These are phyloP conservation scores for Phenacoccus solenopsis DNA, from an alignment of 1,140 invertebrate genomes.

Conservation along the genomic window DNA sequence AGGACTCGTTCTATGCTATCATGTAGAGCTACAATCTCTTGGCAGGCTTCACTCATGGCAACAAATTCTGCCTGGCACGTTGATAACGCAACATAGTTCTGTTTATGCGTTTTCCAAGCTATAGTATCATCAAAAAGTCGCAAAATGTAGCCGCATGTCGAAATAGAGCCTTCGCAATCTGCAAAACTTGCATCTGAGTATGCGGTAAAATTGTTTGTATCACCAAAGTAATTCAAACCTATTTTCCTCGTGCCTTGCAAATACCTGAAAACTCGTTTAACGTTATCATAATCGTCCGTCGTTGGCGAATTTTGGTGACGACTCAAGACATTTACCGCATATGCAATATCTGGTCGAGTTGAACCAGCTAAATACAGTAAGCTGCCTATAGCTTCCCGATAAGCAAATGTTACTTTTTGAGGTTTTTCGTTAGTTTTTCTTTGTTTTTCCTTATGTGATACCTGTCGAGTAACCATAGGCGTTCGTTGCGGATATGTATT, in stretches of 20 bases:
- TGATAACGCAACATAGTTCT: neutral
- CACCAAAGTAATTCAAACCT: slow-evolving; percentile 21
- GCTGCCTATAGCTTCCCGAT: slow-evolving; percentile 29
- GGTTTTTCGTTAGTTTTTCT: no score
- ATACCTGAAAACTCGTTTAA: no score
- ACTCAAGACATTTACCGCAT: slow-evolving; percentile 30
- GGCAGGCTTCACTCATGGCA: neutral
- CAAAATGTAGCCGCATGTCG: no score
- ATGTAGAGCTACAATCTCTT: neutral
- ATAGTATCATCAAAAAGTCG: neutral
- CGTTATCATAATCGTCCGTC: slow-evolving; percentile 24
- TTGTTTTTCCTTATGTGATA: slow-evolving; percentile 33
- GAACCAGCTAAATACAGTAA: slow-evolving; percentile 31
- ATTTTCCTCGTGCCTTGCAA: slow-evolving; percentile 25
- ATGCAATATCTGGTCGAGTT: no score
- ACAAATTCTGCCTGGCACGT: no score
- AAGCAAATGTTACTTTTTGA: slow-evolving; percentile 22
- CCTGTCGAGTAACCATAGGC: slow-evolving; percentile 19
- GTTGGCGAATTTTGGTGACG: slow-evolving; percentile 27
- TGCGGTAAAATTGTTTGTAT: slow-evolving; percentile 8
- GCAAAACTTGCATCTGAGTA: slow-evolving; percentile 31
- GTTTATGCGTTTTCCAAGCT: neutral
- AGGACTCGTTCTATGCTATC: neutral
- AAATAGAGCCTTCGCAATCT: slow-evolving; percentile 27
- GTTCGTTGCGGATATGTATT: slow-evolving; percentile 29